Evolutionary conservation across 2,888 invertebrate species (phyloP).

Genomic region (Catotricha subobsoleta): DNA sequence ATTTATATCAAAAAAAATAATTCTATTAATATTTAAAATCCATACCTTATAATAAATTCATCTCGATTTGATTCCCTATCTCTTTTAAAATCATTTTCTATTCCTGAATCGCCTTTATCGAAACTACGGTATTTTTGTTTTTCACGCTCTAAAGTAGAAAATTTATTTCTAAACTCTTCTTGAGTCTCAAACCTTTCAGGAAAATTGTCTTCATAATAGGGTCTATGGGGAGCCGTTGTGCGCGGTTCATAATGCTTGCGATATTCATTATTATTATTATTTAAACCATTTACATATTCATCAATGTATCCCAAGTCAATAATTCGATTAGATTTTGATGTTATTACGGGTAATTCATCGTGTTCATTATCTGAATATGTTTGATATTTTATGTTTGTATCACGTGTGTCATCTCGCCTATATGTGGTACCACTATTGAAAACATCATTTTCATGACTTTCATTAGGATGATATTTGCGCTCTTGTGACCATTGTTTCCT

Average conservation of each 20-base stretch:
- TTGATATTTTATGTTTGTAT: too few relatives aligned
- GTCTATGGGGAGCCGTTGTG: background rate
- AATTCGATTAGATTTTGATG: background rate
- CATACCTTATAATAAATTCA: constrained; percentile 30
- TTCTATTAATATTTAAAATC: background rate
- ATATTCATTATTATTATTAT: background rate
- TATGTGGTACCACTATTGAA: background rate
- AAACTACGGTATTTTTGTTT: constrained; percentile 28
- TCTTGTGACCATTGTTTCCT: constrained; percentile 1
- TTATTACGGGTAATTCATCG: background rate
- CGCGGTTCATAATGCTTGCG: background rate
- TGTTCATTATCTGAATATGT: too few relatives aligned
- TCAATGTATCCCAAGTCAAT: constrained; percentile 10
- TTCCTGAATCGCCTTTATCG: constrained; percentile 53
- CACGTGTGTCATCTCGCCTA: background rate
- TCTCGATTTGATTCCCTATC: constrained; percentile 16
- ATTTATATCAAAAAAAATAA: background rate
- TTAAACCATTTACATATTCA: constrained; percentile 11
- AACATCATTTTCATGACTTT: constrained; percentile 1
- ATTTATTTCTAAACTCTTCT: too few relatives aligned
- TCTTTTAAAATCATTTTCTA: constrained; percentile 47
- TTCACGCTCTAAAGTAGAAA: constrained; percentile 31
- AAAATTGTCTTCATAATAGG: background rate
- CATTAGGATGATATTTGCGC: constrained; percentile 3
- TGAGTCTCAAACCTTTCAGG: too few relatives aligned